A percentile compares a stretch with the other conserved stretches of the same genome.
These are phyloP conservation scores for Cacoxenus indagator DNA, from an alignment of 2,888 invertebrate species.

Conservation along the genomic window DNA sequence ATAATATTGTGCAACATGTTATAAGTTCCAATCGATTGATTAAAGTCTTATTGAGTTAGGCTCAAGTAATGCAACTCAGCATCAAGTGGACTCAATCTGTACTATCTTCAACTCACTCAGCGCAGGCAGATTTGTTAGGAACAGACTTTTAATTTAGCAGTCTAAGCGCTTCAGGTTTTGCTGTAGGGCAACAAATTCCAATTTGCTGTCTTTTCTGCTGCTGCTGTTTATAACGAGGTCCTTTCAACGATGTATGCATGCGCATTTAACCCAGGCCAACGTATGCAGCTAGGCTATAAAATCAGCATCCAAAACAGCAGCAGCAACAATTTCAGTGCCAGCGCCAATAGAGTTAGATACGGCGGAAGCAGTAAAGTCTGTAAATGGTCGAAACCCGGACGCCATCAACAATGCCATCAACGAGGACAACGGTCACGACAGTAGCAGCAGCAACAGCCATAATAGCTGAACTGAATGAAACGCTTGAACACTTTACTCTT, in stretches of 20 bases:
- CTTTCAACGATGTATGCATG: background rate
- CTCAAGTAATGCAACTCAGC: no score
- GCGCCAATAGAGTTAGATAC: conserved; percentile 32
- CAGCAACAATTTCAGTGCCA: conserved; percentile 23
- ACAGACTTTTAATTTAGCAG: no score
- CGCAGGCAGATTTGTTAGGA: no score
- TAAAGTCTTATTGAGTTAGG: no score
- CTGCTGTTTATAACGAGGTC: background rate
- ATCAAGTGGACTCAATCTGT: no score
- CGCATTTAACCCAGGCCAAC: background rate
- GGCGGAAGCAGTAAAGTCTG: conserved; percentile 56
- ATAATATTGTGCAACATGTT: no score
- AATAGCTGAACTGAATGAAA: background rate
- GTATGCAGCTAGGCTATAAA: background rate
- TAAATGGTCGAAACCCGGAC: conserved; percentile 48
- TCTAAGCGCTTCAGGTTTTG: background rate
- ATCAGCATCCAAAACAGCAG: conserved; percentile 15
- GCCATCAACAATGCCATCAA: conserved; percentile 40
- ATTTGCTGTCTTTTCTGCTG: background rate
- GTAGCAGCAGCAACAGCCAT: background rate
- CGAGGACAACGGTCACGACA: conserved; percentile 14
- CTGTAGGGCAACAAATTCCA: background rate
- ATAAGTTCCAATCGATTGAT: no score
- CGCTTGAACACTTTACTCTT: background rate
- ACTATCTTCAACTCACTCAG: no score